Base-by-base conservation (phyloP, 2,113 vertebrate genomes). In the Actenoides hombroni region DNA sequence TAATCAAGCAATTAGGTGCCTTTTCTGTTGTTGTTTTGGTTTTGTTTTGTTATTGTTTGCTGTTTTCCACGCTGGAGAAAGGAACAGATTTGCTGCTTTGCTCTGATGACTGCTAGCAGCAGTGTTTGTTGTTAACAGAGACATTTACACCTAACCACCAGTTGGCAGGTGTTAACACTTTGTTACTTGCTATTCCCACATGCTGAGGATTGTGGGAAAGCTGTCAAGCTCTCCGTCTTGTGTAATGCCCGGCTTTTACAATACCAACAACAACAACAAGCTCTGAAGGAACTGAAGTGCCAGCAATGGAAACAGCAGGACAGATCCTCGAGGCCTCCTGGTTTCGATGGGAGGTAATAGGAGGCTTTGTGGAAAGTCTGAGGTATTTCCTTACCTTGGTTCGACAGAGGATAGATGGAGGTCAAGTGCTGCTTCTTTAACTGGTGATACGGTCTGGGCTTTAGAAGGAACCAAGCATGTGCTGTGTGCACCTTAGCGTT, bases 81-180 rank as follows among this genome's bases (percentile, higher is more conserved):
- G 94, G 97, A 98, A 98, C 98, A 98, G 98, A 98, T 98, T 98
- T 95, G 95, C 98, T 86, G 98, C 98, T 98, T 98, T 98, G 97
- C 98, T 99, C 98, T 95, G 98, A 98, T 99, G 98, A 97, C 97
- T 98, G 97, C 97, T 95, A 99, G 99, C 98, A 98, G 97, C 96
- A 97, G 98, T 98, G 98, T 97, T 97, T 98, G 98, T 93, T 98
- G 98, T 98, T 99, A 99, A 99, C 99, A 99, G 98, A 99, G 99
- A 99, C 98, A 98, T 99, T 99, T 99, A 98, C 99, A 99, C 98
- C 98, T 99, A 99, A 98, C 98, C 99, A 99, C 98, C 98, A 99
- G 98, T 99, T 99, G 99, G 99, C 99, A 99, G 98, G 99, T 99
- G 98, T 98, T 98, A 98, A 98, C 98, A 99, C 98, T 98, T 97